Evolutionary conservation across 2,113 vertebrate genomes (phyloP).

Genomic region (Phylloscopus whistleri): DNA sequence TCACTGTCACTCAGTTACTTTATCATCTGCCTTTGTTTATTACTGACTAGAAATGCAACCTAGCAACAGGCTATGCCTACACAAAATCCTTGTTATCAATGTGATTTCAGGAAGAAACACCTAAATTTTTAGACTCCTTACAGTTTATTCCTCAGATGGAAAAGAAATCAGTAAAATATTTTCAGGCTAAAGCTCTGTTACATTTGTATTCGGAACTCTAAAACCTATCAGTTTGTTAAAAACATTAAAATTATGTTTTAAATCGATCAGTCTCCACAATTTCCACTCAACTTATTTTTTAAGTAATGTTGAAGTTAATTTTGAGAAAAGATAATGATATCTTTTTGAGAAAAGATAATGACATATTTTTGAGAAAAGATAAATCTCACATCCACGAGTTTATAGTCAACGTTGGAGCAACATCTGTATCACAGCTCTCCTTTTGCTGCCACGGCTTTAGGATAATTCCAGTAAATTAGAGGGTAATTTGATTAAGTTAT

Average conservation of each 20-base stretch:
- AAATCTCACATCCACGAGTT: not conserved
- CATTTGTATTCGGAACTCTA: not conserved
- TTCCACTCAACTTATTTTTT: not conserved
- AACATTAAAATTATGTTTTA: not conserved
- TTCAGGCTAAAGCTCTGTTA: not conserved
- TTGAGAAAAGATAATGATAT: no score
- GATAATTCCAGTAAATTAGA: not conserved
- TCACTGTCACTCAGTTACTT: conserved; percentile 18
- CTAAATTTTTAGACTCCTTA: not conserved
- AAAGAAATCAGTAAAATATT: not conserved
- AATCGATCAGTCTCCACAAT: not conserved
- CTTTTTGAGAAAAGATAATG: not conserved
- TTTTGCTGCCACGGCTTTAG: accelerated
- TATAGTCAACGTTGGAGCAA: accelerated
- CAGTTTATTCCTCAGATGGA: not conserved
- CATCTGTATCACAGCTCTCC: not conserved
- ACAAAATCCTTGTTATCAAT: not conserved
- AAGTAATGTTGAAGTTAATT: not conserved
- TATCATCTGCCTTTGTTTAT: conserved; percentile 31
- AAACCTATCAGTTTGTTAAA: not conserved
- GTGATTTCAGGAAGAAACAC: not conserved
- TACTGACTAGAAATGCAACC: conserved; percentile 17
- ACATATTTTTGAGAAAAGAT: not conserved
- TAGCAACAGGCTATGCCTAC: conserved; percentile 38
- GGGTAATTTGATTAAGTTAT: not conserved